phyloP scores from a whole-genome alignment of 2,797 vertebrate genomes.

The Epinephelus awoara region DNA sequence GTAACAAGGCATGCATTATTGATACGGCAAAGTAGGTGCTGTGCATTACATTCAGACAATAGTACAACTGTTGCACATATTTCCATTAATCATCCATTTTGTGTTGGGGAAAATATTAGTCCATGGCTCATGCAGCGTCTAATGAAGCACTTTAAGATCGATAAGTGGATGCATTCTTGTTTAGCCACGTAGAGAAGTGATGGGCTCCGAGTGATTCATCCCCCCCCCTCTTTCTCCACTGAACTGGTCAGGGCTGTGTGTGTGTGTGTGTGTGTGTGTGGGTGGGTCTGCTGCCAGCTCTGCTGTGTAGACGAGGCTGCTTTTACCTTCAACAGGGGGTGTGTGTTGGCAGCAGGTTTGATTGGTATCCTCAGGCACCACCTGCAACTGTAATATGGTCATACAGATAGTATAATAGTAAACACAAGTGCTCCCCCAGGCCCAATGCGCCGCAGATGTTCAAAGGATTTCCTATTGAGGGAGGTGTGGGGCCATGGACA shows the following conservation, averaged over 20 bases:
- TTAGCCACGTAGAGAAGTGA: constrained; percentile 57
- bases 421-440: constrained; percentile 74
- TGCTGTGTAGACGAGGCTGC: constrained; percentile 47
- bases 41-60: constrained; percentile 47
- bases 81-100: constrained; percentile 63
- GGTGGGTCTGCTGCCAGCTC: constrained; percentile 33
- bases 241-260: constrained; percentile 33
- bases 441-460: constrained; percentile 67
- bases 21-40: constrained; percentile 32
- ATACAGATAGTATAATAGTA: constrained; percentile 73
- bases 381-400: constrained; percentile 68
- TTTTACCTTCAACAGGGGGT: constrained; percentile 61
- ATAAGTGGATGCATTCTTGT: constrained; percentile 73
- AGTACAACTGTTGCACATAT: constrained; percentile 28
- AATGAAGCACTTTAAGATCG: constrained; percentile 77
- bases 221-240: neutral
- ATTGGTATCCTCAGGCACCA: constrained; percentile 74
- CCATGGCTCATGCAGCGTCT: constrained; percentile 47
- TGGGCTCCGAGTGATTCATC: constrained; percentile 32
- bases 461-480: constrained; percentile 54
- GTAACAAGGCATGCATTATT: constrained; percentile 52
- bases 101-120: constrained; percentile 51
- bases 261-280: neutral
- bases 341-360: constrained; percentile 72
- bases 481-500: constrained; percentile 38